These are phyloP conservation scores for Nothura maculosa DNA, from an alignment of 2,797 vertebrate genomes.

Conservation along the genomic window DNA sequence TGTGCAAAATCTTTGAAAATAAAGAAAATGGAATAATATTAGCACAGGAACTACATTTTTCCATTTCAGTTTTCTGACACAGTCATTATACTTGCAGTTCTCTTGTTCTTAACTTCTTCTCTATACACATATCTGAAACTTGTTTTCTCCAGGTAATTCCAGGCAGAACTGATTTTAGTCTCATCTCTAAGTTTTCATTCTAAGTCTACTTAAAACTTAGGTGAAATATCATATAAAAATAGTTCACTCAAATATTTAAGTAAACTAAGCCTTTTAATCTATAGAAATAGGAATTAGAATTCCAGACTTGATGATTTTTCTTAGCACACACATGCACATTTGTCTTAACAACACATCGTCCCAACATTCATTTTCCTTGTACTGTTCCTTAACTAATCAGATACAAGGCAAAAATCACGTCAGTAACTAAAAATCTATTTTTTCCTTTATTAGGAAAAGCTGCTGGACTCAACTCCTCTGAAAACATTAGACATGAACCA, in stretches of 20 bases:
- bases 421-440: not conserved
- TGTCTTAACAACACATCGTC: not conserved
- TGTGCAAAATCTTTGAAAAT: not conserved
- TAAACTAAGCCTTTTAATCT: slow-evolving; percentile 32
- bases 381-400: not conserved
- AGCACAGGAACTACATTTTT: not conserved
- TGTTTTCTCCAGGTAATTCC: not conserved
- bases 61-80: not conserved
- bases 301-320: not conserved
- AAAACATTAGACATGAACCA: not conserved
- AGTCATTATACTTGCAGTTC: not conserved
- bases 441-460: not conserved
- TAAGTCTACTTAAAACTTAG: slow-evolving; percentile 20
- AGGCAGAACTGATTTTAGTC: slow-evolving; percentile 7
- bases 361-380: not conserved
- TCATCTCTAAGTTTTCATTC: slow-evolving; percentile 31
- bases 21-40: not conserved
- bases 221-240: slow-evolving; percentile 65
- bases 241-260: slow-evolving; percentile 50
- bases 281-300: not conserved
- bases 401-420: not conserved
- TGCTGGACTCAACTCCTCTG: not conserved
- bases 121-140: not conserved
- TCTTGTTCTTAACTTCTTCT: not conserved
- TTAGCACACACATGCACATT: not conserved